Percentiles rank a stretch among this genome's conserved stretches.
phyloP scores from a whole-genome alignment of 2,888 invertebrate species.

The Acanthacorydalis orientalis region DNA sequence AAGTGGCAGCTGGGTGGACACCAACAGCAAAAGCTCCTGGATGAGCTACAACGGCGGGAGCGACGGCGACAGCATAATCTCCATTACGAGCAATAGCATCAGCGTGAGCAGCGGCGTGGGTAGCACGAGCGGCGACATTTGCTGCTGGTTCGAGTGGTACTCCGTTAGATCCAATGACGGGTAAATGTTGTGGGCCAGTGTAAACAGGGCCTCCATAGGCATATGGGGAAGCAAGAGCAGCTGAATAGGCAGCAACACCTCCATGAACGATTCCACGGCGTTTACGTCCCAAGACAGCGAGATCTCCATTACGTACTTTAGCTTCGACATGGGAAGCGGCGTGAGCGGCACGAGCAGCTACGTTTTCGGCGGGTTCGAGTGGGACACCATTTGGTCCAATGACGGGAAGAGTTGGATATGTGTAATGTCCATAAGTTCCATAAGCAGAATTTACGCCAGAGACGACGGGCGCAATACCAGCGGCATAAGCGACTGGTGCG shows the following conservation, averaged over 20 bases:
- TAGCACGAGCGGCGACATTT: constrained; percentile 28
- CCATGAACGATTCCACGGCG: too few species aligned
- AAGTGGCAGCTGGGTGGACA: neutral
- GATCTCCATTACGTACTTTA: constrained; percentile 1
- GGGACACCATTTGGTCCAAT: constrained; percentile 19
- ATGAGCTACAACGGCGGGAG: neutral
- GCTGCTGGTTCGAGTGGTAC: constrained; percentile 33
- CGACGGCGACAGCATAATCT: constrained; percentile 11
- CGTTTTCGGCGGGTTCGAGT: constrained; percentile 31
- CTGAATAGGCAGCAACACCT: neutral
- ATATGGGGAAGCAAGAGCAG: neutral
- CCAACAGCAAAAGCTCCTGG: neutral
- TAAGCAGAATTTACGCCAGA: too few species aligned
- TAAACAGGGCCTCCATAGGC: neutral
- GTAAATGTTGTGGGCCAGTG: neutral
- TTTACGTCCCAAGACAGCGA: neutral
- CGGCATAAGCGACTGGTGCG: neutral
- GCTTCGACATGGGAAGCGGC: constrained; percentile 7
- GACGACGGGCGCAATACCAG: neutral
- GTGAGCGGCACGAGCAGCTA: constrained; percentile 32
- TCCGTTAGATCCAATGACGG: constrained; percentile 16
- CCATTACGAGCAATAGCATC: constrained; percentile 23
- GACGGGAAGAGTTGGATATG: constrained; percentile 21
- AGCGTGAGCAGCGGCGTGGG: constrained; percentile 37
- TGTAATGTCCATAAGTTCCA: neutral